Conservation (phyloP, 92 coral and sea anemone genomes). For the Heliopora coerulea region DNA sequence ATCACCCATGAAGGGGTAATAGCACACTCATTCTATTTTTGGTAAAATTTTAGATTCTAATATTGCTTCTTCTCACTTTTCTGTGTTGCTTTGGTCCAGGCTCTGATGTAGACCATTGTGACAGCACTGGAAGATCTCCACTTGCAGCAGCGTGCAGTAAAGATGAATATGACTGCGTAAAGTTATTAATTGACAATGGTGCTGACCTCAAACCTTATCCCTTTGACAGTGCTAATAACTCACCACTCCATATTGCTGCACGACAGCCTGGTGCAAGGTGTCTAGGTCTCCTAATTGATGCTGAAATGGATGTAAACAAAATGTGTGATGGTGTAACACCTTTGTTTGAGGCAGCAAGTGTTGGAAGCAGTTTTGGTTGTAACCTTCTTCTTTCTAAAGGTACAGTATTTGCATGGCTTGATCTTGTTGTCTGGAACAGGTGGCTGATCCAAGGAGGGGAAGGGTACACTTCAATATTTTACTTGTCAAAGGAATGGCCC, state of each 20-base stretch:
- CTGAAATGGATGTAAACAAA: conserved; percentile 16
- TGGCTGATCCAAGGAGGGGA: no score
- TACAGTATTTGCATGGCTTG: neutral
- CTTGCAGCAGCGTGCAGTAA: conserved; percentile 15
- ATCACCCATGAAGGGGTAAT: no score
- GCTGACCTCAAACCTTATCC: neutral
- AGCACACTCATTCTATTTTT: no score
- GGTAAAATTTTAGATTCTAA: no score
- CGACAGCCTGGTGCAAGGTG: neutral
- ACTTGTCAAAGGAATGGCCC: no score
- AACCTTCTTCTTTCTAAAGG: conserved; percentile 12
- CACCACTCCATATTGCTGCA: conserved; percentile 29
- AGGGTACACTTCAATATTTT: no score
- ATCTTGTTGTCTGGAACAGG: no score
- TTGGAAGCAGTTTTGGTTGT: neutral
- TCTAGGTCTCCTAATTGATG: conserved; percentile 13
- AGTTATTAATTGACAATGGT: conserved; percentile 10
- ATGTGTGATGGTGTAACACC: neutral
- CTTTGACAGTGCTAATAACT: neutral
- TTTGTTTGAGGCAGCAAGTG: conserved; percentile 7
- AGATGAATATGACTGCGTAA: conserved; percentile 18
- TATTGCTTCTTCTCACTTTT: no score
- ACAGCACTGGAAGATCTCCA: neutral
- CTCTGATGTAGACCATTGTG: neutral
- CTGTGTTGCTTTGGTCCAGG: neutral